Conservation (phyloP, 2,113 vertebrate genomes). For the Stigmatopora argus region DNA sequence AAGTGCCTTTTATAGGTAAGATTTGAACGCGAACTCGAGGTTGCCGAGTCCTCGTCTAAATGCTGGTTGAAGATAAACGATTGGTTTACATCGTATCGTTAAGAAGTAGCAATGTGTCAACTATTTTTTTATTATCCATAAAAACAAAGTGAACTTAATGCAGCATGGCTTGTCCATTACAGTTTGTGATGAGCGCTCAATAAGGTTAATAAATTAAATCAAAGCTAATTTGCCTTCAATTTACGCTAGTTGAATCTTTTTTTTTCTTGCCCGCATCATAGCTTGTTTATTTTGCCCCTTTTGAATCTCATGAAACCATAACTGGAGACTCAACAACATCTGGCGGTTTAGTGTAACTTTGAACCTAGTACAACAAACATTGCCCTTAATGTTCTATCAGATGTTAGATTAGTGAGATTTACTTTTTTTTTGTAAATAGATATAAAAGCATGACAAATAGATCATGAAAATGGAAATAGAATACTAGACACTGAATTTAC, state of each 20-base stretch:
- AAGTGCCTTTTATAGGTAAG: neutral
- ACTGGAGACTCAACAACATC: slow-evolving; percentile 45
- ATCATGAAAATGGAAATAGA: too few species aligned
- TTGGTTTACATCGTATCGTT: neutral
- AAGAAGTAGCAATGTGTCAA: neutral
- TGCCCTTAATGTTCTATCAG: slow-evolving; percentile 27
- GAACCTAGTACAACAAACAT: slow-evolving; percentile 23
- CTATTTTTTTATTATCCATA: neutral
- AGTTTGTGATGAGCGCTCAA: neutral
- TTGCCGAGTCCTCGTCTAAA: neutral
- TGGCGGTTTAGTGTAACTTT: slow-evolving; percentile 27
- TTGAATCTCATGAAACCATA: slow-evolving; percentile 27
- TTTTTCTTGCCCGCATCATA: neutral
- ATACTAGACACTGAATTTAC: neutral
- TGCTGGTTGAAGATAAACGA: neutral
- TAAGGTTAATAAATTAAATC: neutral
- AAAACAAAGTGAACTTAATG: neutral
- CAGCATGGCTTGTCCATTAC: neutral
- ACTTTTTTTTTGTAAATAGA: slow-evolving; percentile 14
- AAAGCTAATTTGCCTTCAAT: neutral
- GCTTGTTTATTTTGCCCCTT: slow-evolving; percentile 41
- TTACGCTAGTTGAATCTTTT: neutral
- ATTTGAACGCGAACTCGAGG: too few species aligned
- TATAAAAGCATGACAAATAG: neutral
- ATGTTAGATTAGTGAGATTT: slow-evolving; percentile 34